These are phyloP conservation scores for Glandiceps talaboti DNA, from an alignment of 53 echinoderm and acorn worm genomes.

Conservation along the genomic window DNA sequence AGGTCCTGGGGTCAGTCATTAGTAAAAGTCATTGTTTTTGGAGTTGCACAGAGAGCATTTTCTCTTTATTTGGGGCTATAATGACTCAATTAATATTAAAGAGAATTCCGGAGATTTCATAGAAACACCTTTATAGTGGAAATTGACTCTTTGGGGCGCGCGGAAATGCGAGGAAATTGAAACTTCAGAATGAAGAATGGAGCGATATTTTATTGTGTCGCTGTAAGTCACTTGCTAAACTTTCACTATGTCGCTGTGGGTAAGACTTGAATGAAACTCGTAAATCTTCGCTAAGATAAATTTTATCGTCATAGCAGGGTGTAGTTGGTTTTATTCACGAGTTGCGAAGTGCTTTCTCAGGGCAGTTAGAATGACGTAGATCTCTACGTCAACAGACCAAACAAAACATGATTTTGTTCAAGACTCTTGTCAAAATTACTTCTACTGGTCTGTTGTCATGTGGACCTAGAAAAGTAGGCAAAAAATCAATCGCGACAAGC, in stretches of 20 bases:
- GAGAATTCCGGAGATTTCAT: not conserved
- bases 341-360: not conserved
- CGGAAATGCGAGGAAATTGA: not conserved
- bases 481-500: not conserved
- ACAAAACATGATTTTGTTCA: too few species aligned
- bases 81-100: not conserved
- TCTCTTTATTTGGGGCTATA: not conserved
- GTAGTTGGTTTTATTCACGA: not conserved
- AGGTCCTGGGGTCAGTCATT: not conserved
- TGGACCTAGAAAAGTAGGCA: not conserved
- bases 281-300: not conserved
- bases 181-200: not conserved
- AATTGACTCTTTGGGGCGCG: constrained; percentile 1
- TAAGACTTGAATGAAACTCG: not conserved
- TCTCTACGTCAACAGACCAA: not conserved
- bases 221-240: not conserved
- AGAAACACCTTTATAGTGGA: not conserved
- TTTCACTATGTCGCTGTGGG: not conserved
- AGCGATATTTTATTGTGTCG: not conserved
- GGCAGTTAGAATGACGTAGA: not conserved
- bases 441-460: not conserved
- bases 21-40: not conserved
- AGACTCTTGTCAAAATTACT: not conserved
- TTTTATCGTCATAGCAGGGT: not conserved
- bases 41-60: not conserved